Evolutionary conservation across 2,888 invertebrate species (phyloP).

Genomic region (Caenorhabditis parvicauda): DNA sequence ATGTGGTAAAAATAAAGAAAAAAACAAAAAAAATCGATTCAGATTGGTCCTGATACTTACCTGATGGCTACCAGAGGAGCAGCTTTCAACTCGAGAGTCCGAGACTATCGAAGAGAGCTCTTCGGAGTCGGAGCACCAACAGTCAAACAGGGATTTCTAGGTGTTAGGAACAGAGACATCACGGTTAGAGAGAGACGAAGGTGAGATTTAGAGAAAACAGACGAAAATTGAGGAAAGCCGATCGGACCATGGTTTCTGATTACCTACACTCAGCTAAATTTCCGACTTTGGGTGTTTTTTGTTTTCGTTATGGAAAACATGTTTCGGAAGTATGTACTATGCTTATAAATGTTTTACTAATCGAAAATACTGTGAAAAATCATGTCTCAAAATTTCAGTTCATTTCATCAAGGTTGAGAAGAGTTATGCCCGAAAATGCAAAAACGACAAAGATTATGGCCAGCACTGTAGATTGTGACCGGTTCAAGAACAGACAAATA

Average conservation of each 20-base stretch:
- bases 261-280: background rate
- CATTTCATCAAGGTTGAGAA: too few species aligned
- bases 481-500: background rate
- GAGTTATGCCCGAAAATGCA: too few species aligned
- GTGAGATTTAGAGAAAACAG: slow-evolving; percentile 6
- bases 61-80: slow-evolving; percentile 88
- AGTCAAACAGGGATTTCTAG: slow-evolving; percentile 55
- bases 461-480: too few species aligned
- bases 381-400: too few species aligned
- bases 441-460: too few species aligned
- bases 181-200: slow-evolving; percentile 60
- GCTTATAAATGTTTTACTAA: too few species aligned
- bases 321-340: too few species aligned
- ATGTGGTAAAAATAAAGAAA: background rate
- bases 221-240: background rate
- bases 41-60: slow-evolving; percentile 94
- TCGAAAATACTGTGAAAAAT: too few species aligned
- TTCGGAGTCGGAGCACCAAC: slow-evolving; percentile 58
- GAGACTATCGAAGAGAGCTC: slow-evolving; percentile 53
- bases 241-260: background rate
- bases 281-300: too few species aligned
- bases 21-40: slow-evolving; percentile 63
- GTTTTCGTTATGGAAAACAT: too few species aligned
- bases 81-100: slow-evolving; percentile 76
- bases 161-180: slow-evolving; percentile 56